Evolutionary conservation across 2,888 invertebrate genomes (phyloP).

Genomic region (Leptopterna dolabrata): DNA sequence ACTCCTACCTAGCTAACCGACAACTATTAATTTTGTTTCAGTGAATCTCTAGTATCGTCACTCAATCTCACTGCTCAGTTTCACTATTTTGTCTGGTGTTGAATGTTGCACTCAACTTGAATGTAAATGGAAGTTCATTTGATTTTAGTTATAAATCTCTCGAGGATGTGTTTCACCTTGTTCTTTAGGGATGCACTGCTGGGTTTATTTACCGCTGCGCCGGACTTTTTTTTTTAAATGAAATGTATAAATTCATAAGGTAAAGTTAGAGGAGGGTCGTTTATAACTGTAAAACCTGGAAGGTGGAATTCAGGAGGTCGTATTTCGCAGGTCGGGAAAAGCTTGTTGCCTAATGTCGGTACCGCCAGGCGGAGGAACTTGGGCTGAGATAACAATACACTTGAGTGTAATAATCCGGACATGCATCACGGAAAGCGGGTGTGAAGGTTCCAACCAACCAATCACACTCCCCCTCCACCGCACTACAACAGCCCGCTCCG

Average conservation of each 20-base stretch:
- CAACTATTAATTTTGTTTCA: too few species aligned
- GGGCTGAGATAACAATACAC: constrained; percentile 47
- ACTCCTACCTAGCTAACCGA: too few species aligned
- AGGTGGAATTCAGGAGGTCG: constrained; percentile 32
- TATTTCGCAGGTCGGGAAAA: not conserved
- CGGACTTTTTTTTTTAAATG: not conserved
- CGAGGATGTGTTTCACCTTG: not conserved
- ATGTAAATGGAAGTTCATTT: too few species aligned
- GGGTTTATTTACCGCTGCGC: not conserved
- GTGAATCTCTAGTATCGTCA: too few species aligned
- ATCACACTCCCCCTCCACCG: constrained; percentile 22
- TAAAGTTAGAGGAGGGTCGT: not conserved
- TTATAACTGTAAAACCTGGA: constrained; percentile 25
- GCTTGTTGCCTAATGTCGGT: not conserved
- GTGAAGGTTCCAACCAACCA: constrained; percentile 47
- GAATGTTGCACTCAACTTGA: too few species aligned
- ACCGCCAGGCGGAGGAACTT: not conserved
- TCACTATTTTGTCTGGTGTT: too few species aligned
- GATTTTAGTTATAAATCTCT: too few species aligned
- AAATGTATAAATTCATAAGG: constrained; percentile 40
- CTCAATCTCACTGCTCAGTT: too few species aligned
- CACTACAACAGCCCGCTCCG: not conserved
- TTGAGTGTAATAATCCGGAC: constrained; percentile 54
- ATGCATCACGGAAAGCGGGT: constrained; percentile 44
- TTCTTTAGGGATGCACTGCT: not conserved